Conservation (phyloP, 1,140 invertebrate genomes). For the Pissodes strobi region DNA sequence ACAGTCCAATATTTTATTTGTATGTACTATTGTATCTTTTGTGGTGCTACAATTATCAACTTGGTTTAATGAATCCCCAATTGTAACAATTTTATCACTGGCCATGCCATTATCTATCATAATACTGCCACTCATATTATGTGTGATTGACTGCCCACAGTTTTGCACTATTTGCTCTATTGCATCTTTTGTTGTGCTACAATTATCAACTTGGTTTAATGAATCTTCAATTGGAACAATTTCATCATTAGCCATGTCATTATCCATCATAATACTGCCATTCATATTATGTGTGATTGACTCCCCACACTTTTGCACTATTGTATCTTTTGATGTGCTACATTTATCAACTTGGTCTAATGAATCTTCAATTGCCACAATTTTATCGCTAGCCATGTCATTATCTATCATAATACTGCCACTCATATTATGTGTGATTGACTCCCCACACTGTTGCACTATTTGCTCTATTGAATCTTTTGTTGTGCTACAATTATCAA, state of each 20-base stretch:
- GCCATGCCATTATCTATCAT: not conserved
- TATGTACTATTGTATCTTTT: constrained; percentile 15
- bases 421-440: too few species aligned
- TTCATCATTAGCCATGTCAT: not conserved
- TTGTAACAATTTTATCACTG: not conserved
- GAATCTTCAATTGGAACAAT: not conserved
- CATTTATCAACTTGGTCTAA: not conserved
- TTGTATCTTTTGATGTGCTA: constrained; percentile 12
- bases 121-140: not conserved
- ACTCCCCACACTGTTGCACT: too few species aligned
- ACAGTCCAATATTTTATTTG: constrained; percentile 20
- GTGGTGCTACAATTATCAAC: not conserved
- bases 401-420: not conserved
- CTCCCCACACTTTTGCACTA: too few species aligned
- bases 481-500: constrained; percentile 1
- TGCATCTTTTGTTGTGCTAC: constrained; percentile 4
- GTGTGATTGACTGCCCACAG: too few species aligned
- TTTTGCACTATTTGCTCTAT: too few species aligned
- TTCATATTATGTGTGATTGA: too few species aligned
- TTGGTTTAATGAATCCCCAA: too few species aligned
- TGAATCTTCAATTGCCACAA: not conserved
- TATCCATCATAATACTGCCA: not conserved
- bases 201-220: not conserved
- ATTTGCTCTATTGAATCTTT: constrained; percentile 2
- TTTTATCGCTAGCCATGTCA: not conserved